These are phyloP conservation scores for Leptinotarsa defecta DNA, from an alignment of 1,140 invertebrate species.

Conservation along the genomic window DNA sequence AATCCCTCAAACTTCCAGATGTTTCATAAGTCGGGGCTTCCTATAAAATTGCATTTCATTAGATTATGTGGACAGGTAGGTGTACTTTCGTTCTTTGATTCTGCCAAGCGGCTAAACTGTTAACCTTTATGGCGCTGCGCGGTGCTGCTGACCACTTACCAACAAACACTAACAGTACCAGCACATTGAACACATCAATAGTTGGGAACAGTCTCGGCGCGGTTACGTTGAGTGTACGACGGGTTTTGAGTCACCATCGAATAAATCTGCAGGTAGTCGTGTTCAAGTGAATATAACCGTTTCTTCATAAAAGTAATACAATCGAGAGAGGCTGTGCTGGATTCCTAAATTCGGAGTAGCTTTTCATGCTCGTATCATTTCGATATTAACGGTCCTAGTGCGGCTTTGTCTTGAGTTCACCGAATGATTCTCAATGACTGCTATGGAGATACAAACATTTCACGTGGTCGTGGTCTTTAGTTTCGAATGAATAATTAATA, in stretches of 20 bases:
- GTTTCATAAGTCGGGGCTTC: too few species aligned
- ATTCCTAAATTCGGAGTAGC: not conserved
- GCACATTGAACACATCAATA: not conserved
- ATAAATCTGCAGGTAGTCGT: slow-evolving; percentile 25
- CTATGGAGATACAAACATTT: not conserved
- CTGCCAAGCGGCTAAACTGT: too few species aligned
- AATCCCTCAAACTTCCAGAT: too few species aligned
- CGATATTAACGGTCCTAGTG: not conserved
- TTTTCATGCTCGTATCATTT: not conserved
- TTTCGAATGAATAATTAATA: not conserved
- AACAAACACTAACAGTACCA: too few species aligned
- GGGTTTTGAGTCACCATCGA: not conserved
- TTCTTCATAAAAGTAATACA: not conserved
- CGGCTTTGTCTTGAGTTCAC: not conserved
- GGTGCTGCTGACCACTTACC: too few species aligned
- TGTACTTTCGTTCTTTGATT: too few species aligned
- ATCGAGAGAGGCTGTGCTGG: slow-evolving; percentile 4
- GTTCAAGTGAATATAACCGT: not conserved
- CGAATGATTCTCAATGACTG: not conserved
- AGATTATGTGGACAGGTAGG: too few species aligned
- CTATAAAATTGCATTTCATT: too few species aligned
- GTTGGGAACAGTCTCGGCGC: slow-evolving; percentile 30
- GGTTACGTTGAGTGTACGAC: slow-evolving; percentile 31
- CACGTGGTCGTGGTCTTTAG: not conserved
- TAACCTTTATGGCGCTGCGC: too few species aligned